phyloP scores from a whole-genome alignment of 2,888 invertebrate genomes.

The Drosophila formosana region DNA sequence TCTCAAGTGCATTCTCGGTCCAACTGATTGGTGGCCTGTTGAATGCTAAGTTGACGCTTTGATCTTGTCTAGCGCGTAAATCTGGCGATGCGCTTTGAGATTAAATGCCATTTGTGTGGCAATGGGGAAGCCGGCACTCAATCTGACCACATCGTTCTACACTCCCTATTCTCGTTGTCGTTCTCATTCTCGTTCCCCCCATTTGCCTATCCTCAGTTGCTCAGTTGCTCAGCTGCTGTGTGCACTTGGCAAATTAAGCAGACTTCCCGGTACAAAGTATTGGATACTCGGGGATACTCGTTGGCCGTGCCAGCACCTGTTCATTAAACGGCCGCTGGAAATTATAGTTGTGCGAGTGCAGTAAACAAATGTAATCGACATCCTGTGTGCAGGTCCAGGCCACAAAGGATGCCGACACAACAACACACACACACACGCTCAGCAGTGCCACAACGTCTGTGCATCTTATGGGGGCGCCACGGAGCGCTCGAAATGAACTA shows the following conservation, averaged over 20 bases:
- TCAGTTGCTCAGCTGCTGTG: constrained; percentile 10
- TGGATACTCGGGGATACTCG: neutral
- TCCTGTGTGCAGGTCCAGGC: constrained; percentile 51
- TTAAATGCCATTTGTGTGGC: constrained; percentile 74
- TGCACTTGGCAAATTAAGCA: constrained; percentile 61
- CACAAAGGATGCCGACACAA: constrained; percentile 70
- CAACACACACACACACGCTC: too few species aligned
- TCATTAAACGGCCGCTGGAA: constrained; percentile 70
- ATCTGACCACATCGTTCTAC: constrained; percentile 33
- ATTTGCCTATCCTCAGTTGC: neutral
- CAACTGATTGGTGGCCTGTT: constrained; percentile 73
- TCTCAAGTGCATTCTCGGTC: constrained; percentile 49
- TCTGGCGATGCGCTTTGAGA: constrained; percentile 75
- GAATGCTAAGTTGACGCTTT: constrained; percentile 77
- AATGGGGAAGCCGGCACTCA: constrained; percentile 52
- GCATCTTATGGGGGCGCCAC: constrained; percentile 51
- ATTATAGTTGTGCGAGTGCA: constrained; percentile 73
- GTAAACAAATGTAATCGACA: constrained; percentile 79
- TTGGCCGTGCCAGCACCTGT: constrained; percentile 59
- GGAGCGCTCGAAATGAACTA: constrained; percentile 55
- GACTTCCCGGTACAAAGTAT: constrained; percentile 30
- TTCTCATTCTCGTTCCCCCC: neutral
- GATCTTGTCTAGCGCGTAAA: constrained; percentile 79
- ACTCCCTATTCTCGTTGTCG: neutral
- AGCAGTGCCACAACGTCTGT: constrained; percentile 22